Base-by-base conservation (phyloP, 2,797 vertebrate genomes). In the Xenopus petersii region DNA sequence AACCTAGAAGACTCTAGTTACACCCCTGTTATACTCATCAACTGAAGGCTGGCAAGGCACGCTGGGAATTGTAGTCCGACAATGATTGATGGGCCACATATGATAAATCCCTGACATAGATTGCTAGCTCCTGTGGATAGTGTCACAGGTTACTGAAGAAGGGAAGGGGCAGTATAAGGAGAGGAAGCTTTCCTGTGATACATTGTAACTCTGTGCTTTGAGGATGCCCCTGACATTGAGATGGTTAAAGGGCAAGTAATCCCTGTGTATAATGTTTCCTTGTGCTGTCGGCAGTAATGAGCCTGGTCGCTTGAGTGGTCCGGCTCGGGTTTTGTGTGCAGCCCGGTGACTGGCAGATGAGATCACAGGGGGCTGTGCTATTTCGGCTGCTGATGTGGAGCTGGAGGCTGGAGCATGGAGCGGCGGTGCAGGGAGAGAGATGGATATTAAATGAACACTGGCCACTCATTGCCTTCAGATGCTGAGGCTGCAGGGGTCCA, bases 311-410 rank as follows among this genome's bases (percentile, higher is more conserved):
- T 4, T n/a, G 13, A 5, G 58, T 4, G 48, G 11, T 73, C 70
- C 75, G 68, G 21, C 30, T 58, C 75, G 15, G 70, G 24, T 68
- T 78, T 78, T 78, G 64, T 70, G 68, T 58, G 3, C 9, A 49
- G 70, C 65, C 21, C 36, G 0, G 47, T 73, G 76, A 74, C 65
- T 64, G 76, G 76, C 76, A 64, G 66, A 73, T 78, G 76, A 78
- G 65, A 73, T 78, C 76, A 78, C 66, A 10, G 66, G 65, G 54
- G 75, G 76, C 13, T 64, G 75, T 67, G 49, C 49, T 58, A 58
- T 42, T 17, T 42, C 16, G 54, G 13, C 47, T 73, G 75, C 62
- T 73, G 75, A 78, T 73, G 65, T 77, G 70, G 70, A 51, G 11
- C 49, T 51, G 15, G 49, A 55, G 67, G 67, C 10, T 56, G 67